phyloP scores from a whole-genome alignment of 2,113 vertebrate species.

The Pipra filicauda region DNA sequence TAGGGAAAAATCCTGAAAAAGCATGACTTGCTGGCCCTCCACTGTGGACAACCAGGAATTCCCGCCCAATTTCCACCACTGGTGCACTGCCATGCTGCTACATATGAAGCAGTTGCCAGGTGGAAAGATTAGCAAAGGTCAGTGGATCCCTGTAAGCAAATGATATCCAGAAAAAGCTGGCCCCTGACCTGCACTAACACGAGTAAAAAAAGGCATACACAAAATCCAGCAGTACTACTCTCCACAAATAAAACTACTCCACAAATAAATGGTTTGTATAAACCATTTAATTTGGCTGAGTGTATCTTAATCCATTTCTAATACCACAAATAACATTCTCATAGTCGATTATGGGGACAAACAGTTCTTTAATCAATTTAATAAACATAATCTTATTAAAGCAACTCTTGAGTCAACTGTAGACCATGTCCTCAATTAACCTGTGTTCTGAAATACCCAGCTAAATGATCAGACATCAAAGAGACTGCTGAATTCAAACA shows the following conservation, averaged over 20 bases:
- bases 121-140: neutral
- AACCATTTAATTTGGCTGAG: constrained; percentile 14
- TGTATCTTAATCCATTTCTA: constrained; percentile 46
- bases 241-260: neutral
- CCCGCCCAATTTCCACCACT: neutral
- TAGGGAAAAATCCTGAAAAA: neutral
- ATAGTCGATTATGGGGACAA: constrained; percentile 6
- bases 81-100: neutral
- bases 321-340: constrained; percentile 37
- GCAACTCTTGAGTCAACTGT: constrained; percentile 8
- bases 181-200: neutral
- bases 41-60: neutral
- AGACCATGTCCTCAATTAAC: constrained; percentile 55
- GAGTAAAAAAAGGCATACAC: rapidly evolving
- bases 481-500: neutral
- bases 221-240: neutral
- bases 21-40: rapidly evolving
- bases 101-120: neutral
- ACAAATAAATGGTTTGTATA: neutral
- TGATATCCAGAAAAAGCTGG: neutral
- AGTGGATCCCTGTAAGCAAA: neutral
- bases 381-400: constrained; percentile 60
- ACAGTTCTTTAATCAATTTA: constrained; percentile 54
- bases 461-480: constrained; percentile 28
- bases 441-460: constrained; percentile 7